A percentile compares a stretch with the other conserved stretches of the same genome.
Conservation (phyloP, 2,113 vertebrate genomes). For the Mirza zaza region DNA sequence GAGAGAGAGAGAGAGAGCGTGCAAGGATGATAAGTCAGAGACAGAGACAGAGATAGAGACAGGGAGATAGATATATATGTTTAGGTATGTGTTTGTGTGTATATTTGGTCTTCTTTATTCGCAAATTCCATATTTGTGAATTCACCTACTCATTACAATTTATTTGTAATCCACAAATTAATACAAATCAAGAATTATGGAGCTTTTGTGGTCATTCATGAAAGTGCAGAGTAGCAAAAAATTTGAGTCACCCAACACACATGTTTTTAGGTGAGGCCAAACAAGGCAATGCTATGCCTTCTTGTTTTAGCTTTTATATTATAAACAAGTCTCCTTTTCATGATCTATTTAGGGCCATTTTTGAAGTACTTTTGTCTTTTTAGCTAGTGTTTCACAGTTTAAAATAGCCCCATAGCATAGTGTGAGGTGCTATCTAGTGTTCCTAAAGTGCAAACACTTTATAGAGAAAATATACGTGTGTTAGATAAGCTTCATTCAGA, state of each 20-base stretch:
- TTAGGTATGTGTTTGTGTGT: neutral
- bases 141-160: neutral
- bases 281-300: fast-evolving
- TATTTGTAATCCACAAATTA: neutral
- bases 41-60: neutral
- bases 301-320: neutral
- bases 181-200: neutral
- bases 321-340: neutral
- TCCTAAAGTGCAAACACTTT: neutral
- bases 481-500: neutral
- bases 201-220: neutral
- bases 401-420: neutral
- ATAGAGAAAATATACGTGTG: neutral
- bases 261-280: neutral
- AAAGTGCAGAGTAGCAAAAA: neutral
- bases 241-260: neutral
- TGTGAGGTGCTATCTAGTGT: neutral
- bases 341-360: neutral
- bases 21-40: neutral
- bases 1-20: neutral
- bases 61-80: neutral
- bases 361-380: neutral
- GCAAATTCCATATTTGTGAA: neutral
- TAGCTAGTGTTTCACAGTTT: neutral
- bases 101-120: neutral